Base-by-base conservation (phyloP, 2,888 invertebrate genomes). In the Metalampra italica region DNA sequence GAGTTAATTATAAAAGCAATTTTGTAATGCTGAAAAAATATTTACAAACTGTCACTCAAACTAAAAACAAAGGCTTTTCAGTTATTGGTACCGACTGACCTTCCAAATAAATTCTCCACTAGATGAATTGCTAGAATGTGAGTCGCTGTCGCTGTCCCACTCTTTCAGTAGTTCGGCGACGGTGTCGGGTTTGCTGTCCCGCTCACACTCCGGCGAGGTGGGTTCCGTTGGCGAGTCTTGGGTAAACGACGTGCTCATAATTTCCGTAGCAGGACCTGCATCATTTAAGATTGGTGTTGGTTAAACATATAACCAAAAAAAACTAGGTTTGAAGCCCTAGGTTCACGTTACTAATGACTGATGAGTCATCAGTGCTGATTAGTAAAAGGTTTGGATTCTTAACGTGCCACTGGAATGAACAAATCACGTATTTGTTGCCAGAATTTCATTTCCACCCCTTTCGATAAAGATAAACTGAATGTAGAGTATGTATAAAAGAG, bases 91-190 rank as follows among this genome's bases (percentile, higher is more conserved):
- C n/a, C n/a, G n/a, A 68, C 81, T 66, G 36, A 94, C 94, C 92
- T 94, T 94, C 94, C 94, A 95, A 52, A 94, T 93, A 68, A 95
- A 95, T 76, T 95, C 94, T 9, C 94, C 94, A 54, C 94, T 94
- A 7, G 94, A 94, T 7, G 92, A 92, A 32, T 94, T 94, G 55
- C 92, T 91, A n/a, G 91, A 91, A 49, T 86, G 85, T 1, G 87
- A 82, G 52, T 90, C 94, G 8, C 91, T 91, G 59, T 92, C 93
- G 76, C 92, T 93, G 68, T 94, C 94, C 93, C 94, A 94, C 63
- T 93, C 94, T 61, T 92, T 90, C 56, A 87, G 60, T 58, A 82
- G 73, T 13, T 89, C 88, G 0, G 80, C 74, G 1, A 75, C 78
- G 14, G 85, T 76, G 49, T 81, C 78, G 7, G 80, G 75, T 32